Conservation (phyloP, 2,888 invertebrate species). For the Leucoma salicis region DNA sequence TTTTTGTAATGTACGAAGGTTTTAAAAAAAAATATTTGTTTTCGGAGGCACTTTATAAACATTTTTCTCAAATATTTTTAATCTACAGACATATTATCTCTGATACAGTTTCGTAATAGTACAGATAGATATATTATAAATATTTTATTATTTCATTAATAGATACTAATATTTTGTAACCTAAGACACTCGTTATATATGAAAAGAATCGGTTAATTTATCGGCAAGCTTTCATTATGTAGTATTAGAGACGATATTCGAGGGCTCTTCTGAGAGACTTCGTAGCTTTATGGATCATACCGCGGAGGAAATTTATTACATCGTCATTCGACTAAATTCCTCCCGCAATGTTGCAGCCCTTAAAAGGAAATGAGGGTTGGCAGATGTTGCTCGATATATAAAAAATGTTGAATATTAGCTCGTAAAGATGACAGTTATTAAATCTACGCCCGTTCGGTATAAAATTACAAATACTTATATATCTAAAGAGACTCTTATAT, state of each 20-base stretch:
- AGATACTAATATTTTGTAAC: no score
- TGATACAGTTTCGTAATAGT: no score
- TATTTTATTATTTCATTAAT: no score
- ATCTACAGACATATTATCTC: no score
- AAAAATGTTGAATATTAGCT: conserved; percentile 51
- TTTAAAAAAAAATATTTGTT: no score
- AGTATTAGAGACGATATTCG: conserved; percentile 31
- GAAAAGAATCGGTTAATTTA: conserved; percentile 37
- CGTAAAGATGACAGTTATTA: conserved; percentile 57
- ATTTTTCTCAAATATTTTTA: no score
- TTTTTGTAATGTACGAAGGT: no score
- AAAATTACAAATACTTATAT: conserved; percentile 28
- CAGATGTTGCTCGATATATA: conserved; percentile 48
- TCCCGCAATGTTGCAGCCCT: conserved; percentile 51
- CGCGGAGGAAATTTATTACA: conserved; percentile 62
- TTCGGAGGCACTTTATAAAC: no score
- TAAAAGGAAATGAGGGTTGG: conserved; percentile 59
- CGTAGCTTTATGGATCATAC: conserved; percentile 63
- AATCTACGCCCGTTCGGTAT: conserved; percentile 33
- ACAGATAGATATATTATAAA: no score
- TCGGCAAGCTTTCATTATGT: conserved; percentile 37
- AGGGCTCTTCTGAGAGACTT: conserved; percentile 26
- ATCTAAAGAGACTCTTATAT: conserved; percentile 32
- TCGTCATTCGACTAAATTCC: conserved; percentile 65
- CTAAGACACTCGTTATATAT: conserved; percentile 9